Conservation (phyloP, 1,140 invertebrate species). For the Sycophila sp. region DNA sequence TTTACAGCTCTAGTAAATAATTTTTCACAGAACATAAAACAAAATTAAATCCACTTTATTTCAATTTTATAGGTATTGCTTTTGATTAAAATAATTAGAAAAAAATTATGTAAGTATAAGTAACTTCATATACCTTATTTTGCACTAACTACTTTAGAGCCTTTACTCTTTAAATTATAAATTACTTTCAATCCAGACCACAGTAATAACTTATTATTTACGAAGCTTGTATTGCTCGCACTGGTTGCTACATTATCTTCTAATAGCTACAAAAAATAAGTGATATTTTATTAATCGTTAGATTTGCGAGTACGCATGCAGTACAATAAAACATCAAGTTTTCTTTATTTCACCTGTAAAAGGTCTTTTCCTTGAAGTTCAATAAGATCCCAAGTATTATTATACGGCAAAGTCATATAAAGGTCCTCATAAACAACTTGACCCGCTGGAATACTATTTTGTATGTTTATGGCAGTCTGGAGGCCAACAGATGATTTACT, state of each 20-base stretch:
- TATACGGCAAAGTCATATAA: conserved; percentile 75
- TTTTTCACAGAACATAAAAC: no score
- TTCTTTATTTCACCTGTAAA: conserved; percentile 65
- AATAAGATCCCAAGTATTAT: conserved; percentile 75
- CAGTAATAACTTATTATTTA: conserved; percentile 32
- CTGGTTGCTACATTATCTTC: conserved; percentile 39
- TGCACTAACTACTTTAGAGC: conserved; percentile 35
- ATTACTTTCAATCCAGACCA: conserved; percentile 63
- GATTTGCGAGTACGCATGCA: background rate
- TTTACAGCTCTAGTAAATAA: background rate
- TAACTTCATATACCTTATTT: conserved; percentile 45
- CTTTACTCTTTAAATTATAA: conserved; percentile 58
- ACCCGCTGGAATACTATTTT: conserved; percentile 67
- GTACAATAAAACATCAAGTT: no score
- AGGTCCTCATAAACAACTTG: conserved; percentile 75
- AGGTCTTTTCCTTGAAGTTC: conserved; percentile 73
- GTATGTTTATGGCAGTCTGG: conserved; percentile 76
- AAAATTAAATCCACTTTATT: no score
- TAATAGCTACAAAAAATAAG: conserved; percentile 34
- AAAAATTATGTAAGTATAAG: no score
- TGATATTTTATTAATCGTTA: background rate
- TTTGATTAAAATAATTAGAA: no score
- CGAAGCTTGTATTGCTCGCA: conserved; percentile 21
- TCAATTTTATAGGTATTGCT: no score
- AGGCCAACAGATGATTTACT: conserved; percentile 75